Evolutionary conservation across 1,140 invertebrate genomes (phyloP), one percentile per base, ranked within the genome.

Genomic region (Berghia stephanieae): DNA sequence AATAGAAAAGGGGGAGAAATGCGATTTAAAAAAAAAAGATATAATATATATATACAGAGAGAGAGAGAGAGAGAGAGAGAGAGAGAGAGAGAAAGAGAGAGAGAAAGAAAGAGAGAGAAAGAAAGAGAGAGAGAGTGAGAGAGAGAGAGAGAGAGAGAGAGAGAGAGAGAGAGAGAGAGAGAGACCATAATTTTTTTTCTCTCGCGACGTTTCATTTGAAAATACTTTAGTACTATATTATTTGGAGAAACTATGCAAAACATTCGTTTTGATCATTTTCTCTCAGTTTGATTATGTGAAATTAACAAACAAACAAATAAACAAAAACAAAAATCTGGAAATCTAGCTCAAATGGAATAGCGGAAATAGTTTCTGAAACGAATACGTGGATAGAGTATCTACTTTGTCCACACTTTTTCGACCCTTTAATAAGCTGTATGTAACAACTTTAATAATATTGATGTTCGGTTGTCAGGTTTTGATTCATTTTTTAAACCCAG

Each of bases 161-260:
- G n/a, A 46, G 69, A 46, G n/a, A 49, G 63, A 31, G 63, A 67
- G 27, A 67, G 27, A 67, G 63, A 67, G 27, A 67, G 27, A 67
- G 63, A 31, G 27, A 31, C 57, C 2, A 60, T 10, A n/a, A 8
- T 60, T 10, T 60, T 1, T 27, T 27, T 60, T 34, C 36, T 34
- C 57, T 60, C 57, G 8, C 57, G 8, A n/a, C 24, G 21, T 60
- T 34, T 60, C 57, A 2, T 27, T 60, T 34, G 36, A 24, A 27
- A 24, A 8, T 10, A 34, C 57, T 10, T 34, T 6, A 34, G 24
- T 60, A 24, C 57, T 6, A 0, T 13, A 10, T 6, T 27, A 10
- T n/a, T 60, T 34, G 10, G 27, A 67, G 63, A 67, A 38, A 31
- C 34, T 16, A 38, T 16, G 63, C 36, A 21, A 67, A 21, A 67